Conservation (phyloP, 2,888 invertebrate genomes). For the Gasteruption jaculator region DNA sequence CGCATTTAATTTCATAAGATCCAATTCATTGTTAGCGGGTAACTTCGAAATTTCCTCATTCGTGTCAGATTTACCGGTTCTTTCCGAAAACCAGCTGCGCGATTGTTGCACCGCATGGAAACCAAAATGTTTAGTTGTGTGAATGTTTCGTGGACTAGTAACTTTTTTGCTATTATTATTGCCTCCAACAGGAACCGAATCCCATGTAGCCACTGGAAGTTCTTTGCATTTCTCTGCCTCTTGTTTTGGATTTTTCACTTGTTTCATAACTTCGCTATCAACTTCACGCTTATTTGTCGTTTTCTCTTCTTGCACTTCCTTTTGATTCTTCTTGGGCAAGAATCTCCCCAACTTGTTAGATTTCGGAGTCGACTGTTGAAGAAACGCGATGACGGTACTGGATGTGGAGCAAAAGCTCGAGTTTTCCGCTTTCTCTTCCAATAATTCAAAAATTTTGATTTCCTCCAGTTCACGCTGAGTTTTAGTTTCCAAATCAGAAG, state of each 20-base stretch:
- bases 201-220: conserved; percentile 19
- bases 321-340: too few species aligned
- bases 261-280: not conserved
- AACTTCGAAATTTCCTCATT: too few species aligned
- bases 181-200: conserved; percentile 13
- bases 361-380: conserved; percentile 53
- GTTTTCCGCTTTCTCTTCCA: conserved; percentile 69
- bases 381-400: conserved; percentile 59
- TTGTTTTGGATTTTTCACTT: too few species aligned
- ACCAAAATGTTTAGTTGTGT: too few species aligned
- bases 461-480: conserved; percentile 59
- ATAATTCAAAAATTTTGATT: conserved; percentile 70
- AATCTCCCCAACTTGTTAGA: too few species aligned
- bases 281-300: conserved; percentile 28
- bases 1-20: too few species aligned
- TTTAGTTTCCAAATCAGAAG: conserved; percentile 41
- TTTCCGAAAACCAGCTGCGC: too few species aligned
- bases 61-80: too few species aligned
- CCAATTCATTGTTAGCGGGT: too few species aligned
- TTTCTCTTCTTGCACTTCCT: conserved; percentile 33
- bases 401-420: conserved; percentile 70
- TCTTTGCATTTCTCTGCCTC: conserved; percentile 19
- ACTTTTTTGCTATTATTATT: too few species aligned
- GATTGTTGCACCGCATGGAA: too few species aligned
- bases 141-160: too few species aligned